Evolutionary conservation across 2,888 invertebrate genomes (phyloP).

Genomic region (Nebria brevicollis): DNA sequence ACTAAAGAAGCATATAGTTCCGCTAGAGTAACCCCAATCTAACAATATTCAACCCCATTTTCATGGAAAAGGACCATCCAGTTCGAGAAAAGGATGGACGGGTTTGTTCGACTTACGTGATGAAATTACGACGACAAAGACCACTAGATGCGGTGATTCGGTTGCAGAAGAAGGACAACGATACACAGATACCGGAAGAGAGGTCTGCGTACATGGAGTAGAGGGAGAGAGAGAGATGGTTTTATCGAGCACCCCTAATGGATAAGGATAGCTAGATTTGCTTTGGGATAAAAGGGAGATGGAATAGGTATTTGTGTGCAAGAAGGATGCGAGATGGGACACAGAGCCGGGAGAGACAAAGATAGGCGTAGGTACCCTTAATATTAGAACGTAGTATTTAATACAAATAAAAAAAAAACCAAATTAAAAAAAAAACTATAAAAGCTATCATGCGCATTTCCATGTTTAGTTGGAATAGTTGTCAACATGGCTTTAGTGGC

Average conservation of each 20-base stretch:
- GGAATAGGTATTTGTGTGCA: conserved; percentile 15
- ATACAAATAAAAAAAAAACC: neutral
- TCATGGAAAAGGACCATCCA: neutral
- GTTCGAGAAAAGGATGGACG: neutral
- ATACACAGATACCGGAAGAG: conserved; percentile 22
- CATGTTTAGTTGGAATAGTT: too few relatives aligned
- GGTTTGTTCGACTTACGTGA: neutral
- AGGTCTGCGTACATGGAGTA: neutral
- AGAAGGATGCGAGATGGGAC: conserved; percentile 6
- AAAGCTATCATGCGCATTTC: too few relatives aligned
- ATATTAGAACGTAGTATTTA: neutral
- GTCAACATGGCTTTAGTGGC: too few relatives aligned
- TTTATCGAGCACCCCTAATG: neutral
- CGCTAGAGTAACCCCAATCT: neutral
- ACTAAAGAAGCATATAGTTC: neutral
- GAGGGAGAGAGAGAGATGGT: conserved; percentile 26
- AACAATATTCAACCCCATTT: neutral
- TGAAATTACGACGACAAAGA: neutral
- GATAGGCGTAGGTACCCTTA: neutral
- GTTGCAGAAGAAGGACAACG: neutral
- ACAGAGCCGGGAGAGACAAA: neutral
- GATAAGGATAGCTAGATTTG: conserved; percentile 27
- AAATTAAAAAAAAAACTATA: too few relatives aligned
- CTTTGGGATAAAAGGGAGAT: conserved; percentile 20
- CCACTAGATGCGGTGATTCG: neutral